Base-by-base conservation (phyloP, 1,140 invertebrate species). In the Holotrichia oblita region DNA sequence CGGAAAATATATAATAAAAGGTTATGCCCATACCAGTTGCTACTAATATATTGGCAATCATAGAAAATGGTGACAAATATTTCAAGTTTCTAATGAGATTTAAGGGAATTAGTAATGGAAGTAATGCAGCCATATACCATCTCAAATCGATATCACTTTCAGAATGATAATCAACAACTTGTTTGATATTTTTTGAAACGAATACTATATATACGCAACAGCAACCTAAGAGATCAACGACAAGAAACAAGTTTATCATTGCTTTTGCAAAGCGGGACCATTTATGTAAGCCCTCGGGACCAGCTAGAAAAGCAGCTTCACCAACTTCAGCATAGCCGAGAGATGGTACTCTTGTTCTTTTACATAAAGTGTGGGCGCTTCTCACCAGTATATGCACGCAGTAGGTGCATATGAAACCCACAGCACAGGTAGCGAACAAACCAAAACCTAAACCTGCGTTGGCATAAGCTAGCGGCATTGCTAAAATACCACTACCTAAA, bases 191-290 rank as follows among this genome's bases (percentile, higher is more conserved):
- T 78, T 92, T 93, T 0, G 97, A 91, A 20, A 99, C 95, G 86
- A 99, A 99, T 0, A 98, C 93, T 77, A 99, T 93, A 87, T 99
- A 99, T 0, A 99, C 97, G 88, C 97, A 99, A 88, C 98, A 99
- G 86, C 99, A 99, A 34, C 98, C 98, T 55, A 99, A 88, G 83
- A 99, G 92, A 87, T 98, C 98, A 78, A 99, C 91, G 22, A 98
- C 95, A 55, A 99, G 90, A 87, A 98, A 98, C 41, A 91, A 88
- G 84, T 97, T 97, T 69, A 97, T 93, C 80, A 92, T 91, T 42
- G 93, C 93, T 83, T 93, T 94, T 44, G 94, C 94, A 69, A 94
- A 90, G 81, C 92, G 89, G 0, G 94, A 93, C 87, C 94, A 94
- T 82, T 92, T 92, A 80, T 93, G 91, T 41, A 94, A 87, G 12